phyloP scores from a whole-genome alignment of 2,113 vertebrate species.

The Hippopotamus amphibius region DNA sequence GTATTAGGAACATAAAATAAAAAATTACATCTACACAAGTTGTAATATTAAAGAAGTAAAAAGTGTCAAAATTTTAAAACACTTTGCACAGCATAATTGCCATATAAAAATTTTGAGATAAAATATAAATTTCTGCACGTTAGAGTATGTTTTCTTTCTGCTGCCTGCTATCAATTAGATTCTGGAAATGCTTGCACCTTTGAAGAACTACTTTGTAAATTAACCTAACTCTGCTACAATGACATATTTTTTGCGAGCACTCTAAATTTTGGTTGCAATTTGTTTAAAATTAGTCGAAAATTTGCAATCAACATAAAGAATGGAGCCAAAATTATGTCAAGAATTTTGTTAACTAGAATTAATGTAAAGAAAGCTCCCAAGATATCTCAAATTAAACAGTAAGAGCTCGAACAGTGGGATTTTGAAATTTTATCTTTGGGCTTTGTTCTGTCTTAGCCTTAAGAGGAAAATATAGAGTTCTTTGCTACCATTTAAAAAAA shows the following conservation, averaged over 20 bases:
- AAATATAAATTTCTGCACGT: not conserved
- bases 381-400: not conserved
- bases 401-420: not conserved
- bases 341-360: not conserved
- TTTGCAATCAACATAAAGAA: not conserved
- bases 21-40: not conserved
- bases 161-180: not conserved
- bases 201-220: not conserved
- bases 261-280: not conserved
- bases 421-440: not conserved
- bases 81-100: not conserved
- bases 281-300: not conserved
- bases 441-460: not conserved
- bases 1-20: not conserved
- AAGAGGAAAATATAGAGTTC: not conserved
- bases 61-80: not conserved
- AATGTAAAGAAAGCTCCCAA: not conserved
- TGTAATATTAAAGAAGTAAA: not conserved
- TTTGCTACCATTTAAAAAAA: not conserved
- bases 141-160: not conserved
- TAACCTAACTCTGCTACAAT: not conserved
- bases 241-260: not conserved
- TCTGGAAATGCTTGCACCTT: not conserved
- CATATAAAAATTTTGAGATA: not conserved
- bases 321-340: not conserved